phyloP scores from a whole-genome alignment of 2,888 invertebrate species.

The Agrotis puta region DNA sequence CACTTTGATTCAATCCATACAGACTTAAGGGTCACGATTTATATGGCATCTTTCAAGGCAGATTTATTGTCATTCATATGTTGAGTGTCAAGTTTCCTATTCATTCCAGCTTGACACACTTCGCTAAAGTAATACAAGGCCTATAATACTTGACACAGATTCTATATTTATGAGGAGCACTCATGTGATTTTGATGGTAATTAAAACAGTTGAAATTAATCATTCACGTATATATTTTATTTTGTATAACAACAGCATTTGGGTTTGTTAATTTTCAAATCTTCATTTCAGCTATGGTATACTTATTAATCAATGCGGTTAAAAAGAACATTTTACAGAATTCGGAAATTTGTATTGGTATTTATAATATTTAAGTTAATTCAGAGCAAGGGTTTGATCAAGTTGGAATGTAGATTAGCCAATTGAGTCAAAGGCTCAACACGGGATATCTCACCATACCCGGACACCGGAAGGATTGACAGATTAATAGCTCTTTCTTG shows the following conservation, averaged over 20 bases:
- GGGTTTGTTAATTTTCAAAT: not conserved
- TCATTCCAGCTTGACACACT: conserved; percentile 57
- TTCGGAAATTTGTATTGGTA: not conserved
- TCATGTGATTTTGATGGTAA: conserved; percentile 22
- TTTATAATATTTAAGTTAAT: conserved; percentile 2
- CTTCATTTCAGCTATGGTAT: not conserved
- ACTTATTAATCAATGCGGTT: no score
- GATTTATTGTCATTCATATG: conserved; percentile 54
- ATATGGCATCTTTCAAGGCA: conserved; percentile 37
- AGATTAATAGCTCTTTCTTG: no score
- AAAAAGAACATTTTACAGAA: not conserved
- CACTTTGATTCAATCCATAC: conserved; percentile 60
- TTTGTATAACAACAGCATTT: not conserved
- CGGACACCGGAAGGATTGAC: no score
- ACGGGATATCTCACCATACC: no score
- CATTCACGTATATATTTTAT: conserved; percentile 6
- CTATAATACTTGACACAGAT: conserved; percentile 52
- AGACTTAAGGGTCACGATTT: conserved; percentile 48
- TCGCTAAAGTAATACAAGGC: conserved; percentile 40
- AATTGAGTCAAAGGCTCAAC: not conserved
- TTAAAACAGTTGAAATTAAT: conserved; percentile 19
- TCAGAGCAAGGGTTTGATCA: not conserved
- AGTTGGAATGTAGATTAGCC: not conserved
- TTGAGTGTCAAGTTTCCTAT: conserved; percentile 47
- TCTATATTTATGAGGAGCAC: conserved; percentile 37